Percentiles rank a stretch among this genome's conserved stretches.
Conservation (phyloP, 1,140 invertebrate species). For the Drosophila miranda region DNA sequence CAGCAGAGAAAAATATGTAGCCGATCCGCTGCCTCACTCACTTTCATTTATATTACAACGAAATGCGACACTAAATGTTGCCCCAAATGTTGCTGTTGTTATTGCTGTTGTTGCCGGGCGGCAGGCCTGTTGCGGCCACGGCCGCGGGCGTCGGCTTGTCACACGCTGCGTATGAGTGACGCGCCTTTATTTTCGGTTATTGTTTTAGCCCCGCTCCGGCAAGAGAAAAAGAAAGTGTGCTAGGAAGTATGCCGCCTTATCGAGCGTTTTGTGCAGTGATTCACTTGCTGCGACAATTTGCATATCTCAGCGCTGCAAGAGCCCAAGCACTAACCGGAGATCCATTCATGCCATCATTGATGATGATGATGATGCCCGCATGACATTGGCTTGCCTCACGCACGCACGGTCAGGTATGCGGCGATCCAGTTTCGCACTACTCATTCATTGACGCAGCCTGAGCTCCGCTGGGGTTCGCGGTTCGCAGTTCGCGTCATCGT, state of each 20-base stretch:
- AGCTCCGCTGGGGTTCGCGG: background rate
- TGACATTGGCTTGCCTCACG: constrained; percentile 29
- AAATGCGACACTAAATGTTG: constrained; percentile 76
- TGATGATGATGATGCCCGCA: constrained; percentile 33
- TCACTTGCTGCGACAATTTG: constrained; percentile 69
- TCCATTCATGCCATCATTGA: constrained; percentile 51
- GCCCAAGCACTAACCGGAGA: constrained; percentile 10
- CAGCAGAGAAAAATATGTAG: constrained; percentile 19
- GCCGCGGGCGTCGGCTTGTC: constrained; percentile 70
- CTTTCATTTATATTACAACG: constrained; percentile 80
- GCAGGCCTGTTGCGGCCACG: constrained; percentile 47
- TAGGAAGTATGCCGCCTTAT: constrained; percentile 38
- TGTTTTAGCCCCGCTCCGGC: constrained; percentile 67
- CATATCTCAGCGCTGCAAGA: constrained; percentile 45
- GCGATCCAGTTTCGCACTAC: constrained; percentile 63
- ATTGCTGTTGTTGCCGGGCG: constrained; percentile 44
- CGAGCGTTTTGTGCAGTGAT: constrained; percentile 48
- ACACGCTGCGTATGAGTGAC: constrained; percentile 79
- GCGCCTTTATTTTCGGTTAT: constrained; percentile 79
- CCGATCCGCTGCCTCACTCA: constrained; percentile 54
- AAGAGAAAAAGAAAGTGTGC: constrained; percentile 70
- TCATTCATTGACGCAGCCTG: constrained; percentile 61
- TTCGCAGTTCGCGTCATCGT: constrained; percentile 40
- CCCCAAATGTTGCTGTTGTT: constrained; percentile 47
- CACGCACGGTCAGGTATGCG: constrained; percentile 7